phyloP scores from a whole-genome alignment of 2,888 invertebrate genomes.

The Polietes domitor region DNA sequence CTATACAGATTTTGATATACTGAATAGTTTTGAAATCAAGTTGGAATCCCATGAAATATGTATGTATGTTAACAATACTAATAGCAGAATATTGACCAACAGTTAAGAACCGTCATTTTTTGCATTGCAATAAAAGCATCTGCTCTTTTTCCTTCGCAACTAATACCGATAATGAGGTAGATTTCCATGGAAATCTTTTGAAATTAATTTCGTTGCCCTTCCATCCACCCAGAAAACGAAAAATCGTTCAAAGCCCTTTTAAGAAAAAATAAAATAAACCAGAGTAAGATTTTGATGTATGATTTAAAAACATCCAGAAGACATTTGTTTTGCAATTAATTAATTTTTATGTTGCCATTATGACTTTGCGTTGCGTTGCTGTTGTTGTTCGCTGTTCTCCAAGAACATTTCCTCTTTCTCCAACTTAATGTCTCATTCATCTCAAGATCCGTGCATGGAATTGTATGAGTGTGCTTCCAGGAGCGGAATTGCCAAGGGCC shows the following conservation, averaged over 20 bases:
- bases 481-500: background rate
- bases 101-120: too few species aligned
- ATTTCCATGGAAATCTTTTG: background rate
- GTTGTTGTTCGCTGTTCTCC: background rate
- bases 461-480: background rate
- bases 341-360: constrained; percentile 42
- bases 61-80: too few species aligned
- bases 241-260: constrained; percentile 6
- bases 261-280: background rate
- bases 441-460: background rate
- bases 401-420: constrained; percentile 36
- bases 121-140: too few species aligned
- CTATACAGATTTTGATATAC: too few species aligned
- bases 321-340: constrained; percentile 64
- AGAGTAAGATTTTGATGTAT: constrained; percentile 46
- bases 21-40: too few species aligned
- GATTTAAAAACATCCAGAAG: constrained; percentile 43
- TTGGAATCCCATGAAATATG: too few species aligned
- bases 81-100: too few species aligned
- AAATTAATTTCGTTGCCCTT: too few species aligned
- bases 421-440: constrained; percentile 7
- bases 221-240: too few species aligned
- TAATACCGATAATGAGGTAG: background rate
- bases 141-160: too few species aligned
- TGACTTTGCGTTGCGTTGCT: constrained; percentile 28